These are phyloP conservation scores for Hoplodrina blanda DNA, from an alignment of 2,888 invertebrate genomes.

Conservation along the genomic window DNA sequence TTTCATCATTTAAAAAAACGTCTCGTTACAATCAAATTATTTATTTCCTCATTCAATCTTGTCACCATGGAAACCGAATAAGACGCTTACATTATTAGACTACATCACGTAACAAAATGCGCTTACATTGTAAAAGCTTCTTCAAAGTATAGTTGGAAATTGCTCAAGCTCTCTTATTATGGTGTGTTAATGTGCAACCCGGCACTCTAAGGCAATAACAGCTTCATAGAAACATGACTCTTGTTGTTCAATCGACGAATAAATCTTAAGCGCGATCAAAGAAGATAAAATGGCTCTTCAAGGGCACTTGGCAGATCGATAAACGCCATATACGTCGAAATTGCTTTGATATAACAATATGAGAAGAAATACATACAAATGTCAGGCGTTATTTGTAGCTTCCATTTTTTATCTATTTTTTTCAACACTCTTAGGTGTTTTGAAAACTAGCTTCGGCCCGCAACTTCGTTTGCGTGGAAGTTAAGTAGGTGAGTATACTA, in stretches of 20 bases:
- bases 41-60: background rate
- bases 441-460: background rate
- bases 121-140: constrained; percentile 39
- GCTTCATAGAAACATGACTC: constrained; percentile 27
- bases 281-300: constrained; percentile 35
- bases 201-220: constrained; percentile 35
- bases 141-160: constrained; percentile 36
- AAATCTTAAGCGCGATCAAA: constrained; percentile 33
- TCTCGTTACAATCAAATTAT: background rate
- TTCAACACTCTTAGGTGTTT: background rate
- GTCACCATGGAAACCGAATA: background rate
- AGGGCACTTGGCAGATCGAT: constrained; percentile 37
- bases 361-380: constrained; percentile 24
- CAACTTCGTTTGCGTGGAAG: too few relatives aligned
- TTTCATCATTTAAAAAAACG: too few relatives aligned
- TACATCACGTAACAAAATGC: constrained; percentile 2
- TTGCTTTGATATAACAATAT: constrained; percentile 38
- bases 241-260: constrained; percentile 39
- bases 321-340: constrained; percentile 45
- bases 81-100: background rate
- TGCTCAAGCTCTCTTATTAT: constrained; percentile 33
- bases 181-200: constrained; percentile 47
- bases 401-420: background rate
- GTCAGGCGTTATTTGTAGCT: constrained; percentile 24
- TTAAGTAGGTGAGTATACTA: too few relatives aligned